A percentile compares a stretch with the other conserved stretches of the same genome.
Conservation (phyloP, 2,113 vertebrate genomes). For the Cygnus buccinator region DNA sequence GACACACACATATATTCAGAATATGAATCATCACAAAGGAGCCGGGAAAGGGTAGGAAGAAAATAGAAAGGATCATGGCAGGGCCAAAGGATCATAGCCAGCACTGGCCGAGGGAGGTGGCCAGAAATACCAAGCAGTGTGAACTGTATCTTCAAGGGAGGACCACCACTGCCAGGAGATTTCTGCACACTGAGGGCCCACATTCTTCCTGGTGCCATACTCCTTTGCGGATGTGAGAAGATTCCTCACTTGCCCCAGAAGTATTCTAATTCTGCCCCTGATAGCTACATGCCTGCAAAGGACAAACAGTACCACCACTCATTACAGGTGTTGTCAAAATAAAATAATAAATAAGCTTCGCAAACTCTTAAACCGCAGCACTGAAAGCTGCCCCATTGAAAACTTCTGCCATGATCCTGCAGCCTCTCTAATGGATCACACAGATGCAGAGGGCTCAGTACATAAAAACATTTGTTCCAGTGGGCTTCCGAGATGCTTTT, state of each 20-base stretch:
- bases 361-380: neutral
- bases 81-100: neutral
- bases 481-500: neutral
- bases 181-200: neutral
- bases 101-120: neutral
- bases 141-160: neutral
- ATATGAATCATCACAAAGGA: neutral
- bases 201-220: neutral
- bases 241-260: neutral
- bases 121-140: neutral
- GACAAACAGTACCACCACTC: neutral
- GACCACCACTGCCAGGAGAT: neutral
- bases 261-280: neutral
- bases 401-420: neutral
- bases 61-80: neutral
- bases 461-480: neutral
- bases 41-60: neutral
- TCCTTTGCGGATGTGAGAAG: neutral
- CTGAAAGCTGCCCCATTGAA: neutral
- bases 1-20: neutral
- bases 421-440: neutral
- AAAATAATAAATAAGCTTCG: neutral
- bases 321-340: neutral
- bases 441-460: neutral
- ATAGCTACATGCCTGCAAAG: neutral